phyloP scores from a whole-genome alignment of 2,888 invertebrate genomes.

The Nowickia ferox region DNA sequence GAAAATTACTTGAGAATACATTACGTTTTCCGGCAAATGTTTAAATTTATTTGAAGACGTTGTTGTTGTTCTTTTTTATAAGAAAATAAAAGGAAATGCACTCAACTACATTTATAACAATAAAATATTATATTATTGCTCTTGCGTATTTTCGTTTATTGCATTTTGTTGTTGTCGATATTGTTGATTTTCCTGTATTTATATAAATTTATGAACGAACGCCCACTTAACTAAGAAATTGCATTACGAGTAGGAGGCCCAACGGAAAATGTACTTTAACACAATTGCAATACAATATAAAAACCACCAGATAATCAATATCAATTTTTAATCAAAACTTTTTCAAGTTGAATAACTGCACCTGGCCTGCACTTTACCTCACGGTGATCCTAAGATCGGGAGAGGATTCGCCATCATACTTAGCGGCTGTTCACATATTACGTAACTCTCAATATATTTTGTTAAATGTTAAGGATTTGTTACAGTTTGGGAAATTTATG shows the following conservation, averaged over 20 bases:
- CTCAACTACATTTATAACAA: slow-evolving; percentile 70
- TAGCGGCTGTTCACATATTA: too few species aligned
- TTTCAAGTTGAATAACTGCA: too few species aligned
- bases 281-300: too few species aligned
- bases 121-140: slow-evolving; percentile 69
- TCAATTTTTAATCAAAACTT: too few species aligned
- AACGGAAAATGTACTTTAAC: background rate
- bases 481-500: too few species aligned
- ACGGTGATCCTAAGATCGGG: too few species aligned
- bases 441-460: too few species aligned
- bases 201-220: slow-evolving; percentile 54
- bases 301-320: too few species aligned
- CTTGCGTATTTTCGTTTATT: slow-evolving; percentile 50
- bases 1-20: slow-evolving; percentile 65
- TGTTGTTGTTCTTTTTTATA: slow-evolving; percentile 48
- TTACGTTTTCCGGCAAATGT: slow-evolving; percentile 66
- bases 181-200: slow-evolving; percentile 60
- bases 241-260: slow-evolving; percentile 6
- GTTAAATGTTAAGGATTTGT: too few species aligned
- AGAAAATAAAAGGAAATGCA: slow-evolving; percentile 70
- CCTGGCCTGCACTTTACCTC: too few species aligned
- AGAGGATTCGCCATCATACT: too few species aligned
- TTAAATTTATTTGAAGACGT: slow-evolving; percentile 48
- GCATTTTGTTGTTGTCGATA: slow-evolving; percentile 45
- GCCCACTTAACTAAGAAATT: slow-evolving; percentile 53